phyloP scores from a whole-genome alignment of 2,113 vertebrate genomes.

The Hassar affinis region DNA sequence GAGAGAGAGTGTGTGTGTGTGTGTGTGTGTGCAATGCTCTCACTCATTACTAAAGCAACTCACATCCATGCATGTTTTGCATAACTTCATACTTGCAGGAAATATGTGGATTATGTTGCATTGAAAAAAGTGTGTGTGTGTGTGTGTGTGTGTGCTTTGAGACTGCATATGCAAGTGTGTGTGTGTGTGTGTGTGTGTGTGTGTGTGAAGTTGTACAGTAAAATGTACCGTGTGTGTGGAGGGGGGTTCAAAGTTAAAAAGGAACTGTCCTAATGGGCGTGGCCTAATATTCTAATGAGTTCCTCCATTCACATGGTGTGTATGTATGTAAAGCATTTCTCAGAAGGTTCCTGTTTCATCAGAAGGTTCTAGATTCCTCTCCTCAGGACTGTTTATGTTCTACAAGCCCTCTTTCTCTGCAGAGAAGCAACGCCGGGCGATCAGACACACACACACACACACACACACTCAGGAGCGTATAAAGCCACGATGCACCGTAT shows the following conservation, averaged over 20 bases:
- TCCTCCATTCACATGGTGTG: not conserved
- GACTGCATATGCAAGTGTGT: no score
- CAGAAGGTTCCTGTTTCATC: not conserved
- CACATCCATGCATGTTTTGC: not conserved
- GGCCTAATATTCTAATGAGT: not conserved
- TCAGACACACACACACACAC: no score
- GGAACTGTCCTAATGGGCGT: not conserved
- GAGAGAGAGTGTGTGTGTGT: constrained; percentile 9
- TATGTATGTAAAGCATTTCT: not conserved
- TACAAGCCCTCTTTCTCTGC: not conserved
- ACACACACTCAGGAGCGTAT: not conserved
- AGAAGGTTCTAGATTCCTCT: not conserved
- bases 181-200: not conserved
- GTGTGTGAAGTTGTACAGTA: not conserved
- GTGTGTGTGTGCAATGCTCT: not conserved
- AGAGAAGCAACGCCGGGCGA: not conserved
- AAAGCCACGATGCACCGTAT: not conserved
- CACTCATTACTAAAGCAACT: not conserved
- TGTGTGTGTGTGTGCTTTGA: no score
- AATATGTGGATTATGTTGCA: not conserved
- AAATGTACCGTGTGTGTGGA: not conserved
- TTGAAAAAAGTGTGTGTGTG: not conserved
- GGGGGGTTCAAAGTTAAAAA: not conserved
- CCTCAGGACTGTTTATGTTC: not conserved
- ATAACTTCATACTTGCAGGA: not conserved